Evolutionary conservation across 2,888 invertebrate genomes (phyloP).

Genomic region (Agrotis puta): DNA sequence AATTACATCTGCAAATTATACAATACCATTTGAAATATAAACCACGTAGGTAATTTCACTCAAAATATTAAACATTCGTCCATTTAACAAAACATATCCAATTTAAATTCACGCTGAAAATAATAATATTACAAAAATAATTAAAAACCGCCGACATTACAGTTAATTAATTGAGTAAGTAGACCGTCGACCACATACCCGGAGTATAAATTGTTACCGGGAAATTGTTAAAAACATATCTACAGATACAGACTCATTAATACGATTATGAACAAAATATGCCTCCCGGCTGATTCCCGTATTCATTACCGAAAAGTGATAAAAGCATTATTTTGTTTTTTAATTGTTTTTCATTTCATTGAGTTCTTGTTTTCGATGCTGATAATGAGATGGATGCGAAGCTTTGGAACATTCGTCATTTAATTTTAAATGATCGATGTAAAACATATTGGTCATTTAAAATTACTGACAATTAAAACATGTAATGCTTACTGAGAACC

Average conservation of each 20-base stretch:
- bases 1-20: background rate
- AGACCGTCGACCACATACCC: slow-evolving; percentile 39
- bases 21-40: background rate
- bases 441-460: no score
- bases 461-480: no score
- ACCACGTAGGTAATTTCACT: background rate
- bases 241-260: slow-evolving; percentile 35
- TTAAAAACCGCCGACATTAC: slow-evolving; percentile 53
- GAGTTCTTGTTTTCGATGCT: slow-evolving; percentile 12
- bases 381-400: background rate
- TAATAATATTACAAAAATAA: slow-evolving; percentile 37
- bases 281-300: slow-evolving; percentile 29
- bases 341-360: slow-evolving; percentile 28
- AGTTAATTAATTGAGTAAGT: slow-evolving; percentile 61
- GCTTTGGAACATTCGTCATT: background rate
- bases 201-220: slow-evolving; percentile 44
- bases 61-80: slow-evolving; percentile 22
- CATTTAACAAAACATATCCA: slow-evolving; percentile 26
- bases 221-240: slow-evolving; percentile 50
- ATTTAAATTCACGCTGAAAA: slow-evolving; percentile 44
- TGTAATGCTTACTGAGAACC: no score
- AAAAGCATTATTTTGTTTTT: slow-evolving; percentile 27
- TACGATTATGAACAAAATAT: slow-evolving; percentile 45
- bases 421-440: slow-evolving; percentile 11
- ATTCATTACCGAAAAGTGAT: slow-evolving; percentile 43